Evolutionary conservation across 2,797 vertebrate species (phyloP).

Genomic region (Eupleurogrammus muticus): DNA sequence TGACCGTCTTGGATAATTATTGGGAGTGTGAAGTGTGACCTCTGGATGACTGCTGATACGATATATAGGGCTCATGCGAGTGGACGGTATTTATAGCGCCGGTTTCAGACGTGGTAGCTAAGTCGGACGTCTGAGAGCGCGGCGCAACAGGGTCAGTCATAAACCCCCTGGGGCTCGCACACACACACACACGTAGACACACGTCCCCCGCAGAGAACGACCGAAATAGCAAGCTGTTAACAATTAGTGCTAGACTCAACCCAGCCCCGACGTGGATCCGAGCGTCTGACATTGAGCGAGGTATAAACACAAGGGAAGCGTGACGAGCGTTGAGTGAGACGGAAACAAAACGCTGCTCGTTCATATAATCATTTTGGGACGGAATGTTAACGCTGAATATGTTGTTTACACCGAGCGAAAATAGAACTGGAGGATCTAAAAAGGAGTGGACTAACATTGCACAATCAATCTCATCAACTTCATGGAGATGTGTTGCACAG

Average conservation of each 20-base stretch:
- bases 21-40: constrained; percentile 63
- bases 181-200: constrained; percentile 40
- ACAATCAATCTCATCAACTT: no score
- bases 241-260: constrained; percentile 63
- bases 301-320: constrained; percentile 34
- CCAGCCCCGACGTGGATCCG: constrained; percentile 41
- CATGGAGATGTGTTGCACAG: no score
- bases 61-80: constrained; percentile 70
- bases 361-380: neutral
- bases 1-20: constrained; percentile 66
- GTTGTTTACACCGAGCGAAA: no score
- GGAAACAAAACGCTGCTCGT: neutral
- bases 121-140: constrained; percentile 55
- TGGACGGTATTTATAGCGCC: constrained; percentile 71
- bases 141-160: constrained; percentile 44
- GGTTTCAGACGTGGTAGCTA: constrained; percentile 59
- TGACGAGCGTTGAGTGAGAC: neutral
- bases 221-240: constrained; percentile 66
- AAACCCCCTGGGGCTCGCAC: constrained; percentile 50
- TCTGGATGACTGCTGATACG: constrained; percentile 59
- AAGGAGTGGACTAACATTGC: no score
- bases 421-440: no score
- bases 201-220: constrained; percentile 44
- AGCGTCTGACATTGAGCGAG: constrained; percentile 42
- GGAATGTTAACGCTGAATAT: no score